Percentiles rank a stretch among this genome's conserved stretches.
phyloP scores from a whole-genome alignment of 1,140 invertebrate species.

The Brachionus rotundiformis region DNA sequence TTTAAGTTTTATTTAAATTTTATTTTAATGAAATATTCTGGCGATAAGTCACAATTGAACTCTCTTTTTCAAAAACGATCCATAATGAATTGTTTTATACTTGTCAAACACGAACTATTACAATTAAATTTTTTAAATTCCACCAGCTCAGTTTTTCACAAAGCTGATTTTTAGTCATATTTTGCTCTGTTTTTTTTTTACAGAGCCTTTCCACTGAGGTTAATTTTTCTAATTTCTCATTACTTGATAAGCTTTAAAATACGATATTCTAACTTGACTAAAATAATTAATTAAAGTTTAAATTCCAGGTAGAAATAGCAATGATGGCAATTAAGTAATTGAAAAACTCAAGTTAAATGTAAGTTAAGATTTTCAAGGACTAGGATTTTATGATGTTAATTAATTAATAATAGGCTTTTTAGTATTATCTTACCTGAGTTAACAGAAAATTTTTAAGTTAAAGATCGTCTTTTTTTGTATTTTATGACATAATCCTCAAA shows the following conservation, averaged over 20 bases:
- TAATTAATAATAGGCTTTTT: not conserved
- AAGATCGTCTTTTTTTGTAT: not conserved
- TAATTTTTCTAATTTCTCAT: not conserved
- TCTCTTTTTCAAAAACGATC: not conserved
- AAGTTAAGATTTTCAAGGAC: conserved; percentile 13
- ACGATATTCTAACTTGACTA: too few relatives aligned
- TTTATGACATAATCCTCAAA: not conserved
- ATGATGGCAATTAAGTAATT: not conserved
- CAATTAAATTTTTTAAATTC: not conserved
- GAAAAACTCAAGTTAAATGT: not conserved
- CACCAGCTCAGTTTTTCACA: not conserved
- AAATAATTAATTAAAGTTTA: not conserved
- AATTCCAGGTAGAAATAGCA: not conserved
- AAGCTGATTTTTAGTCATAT: not conserved
- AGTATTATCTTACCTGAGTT: not conserved
- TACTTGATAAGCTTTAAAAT: not conserved
- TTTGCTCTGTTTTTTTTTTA: not conserved
- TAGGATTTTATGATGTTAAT: not conserved
- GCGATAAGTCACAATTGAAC: not conserved
- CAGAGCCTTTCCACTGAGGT: too few relatives aligned
- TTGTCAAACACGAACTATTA: not conserved
- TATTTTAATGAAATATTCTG: not conserved
- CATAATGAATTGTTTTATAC: not conserved
- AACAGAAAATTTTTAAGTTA: not conserved
- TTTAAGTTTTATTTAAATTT: not conserved